Percentiles rank a stretch among this genome's conserved stretches.
Evolutionary conservation across 2,888 invertebrate species (phyloP).

Genomic region (Hirtodrosophila cameraria): DNA sequence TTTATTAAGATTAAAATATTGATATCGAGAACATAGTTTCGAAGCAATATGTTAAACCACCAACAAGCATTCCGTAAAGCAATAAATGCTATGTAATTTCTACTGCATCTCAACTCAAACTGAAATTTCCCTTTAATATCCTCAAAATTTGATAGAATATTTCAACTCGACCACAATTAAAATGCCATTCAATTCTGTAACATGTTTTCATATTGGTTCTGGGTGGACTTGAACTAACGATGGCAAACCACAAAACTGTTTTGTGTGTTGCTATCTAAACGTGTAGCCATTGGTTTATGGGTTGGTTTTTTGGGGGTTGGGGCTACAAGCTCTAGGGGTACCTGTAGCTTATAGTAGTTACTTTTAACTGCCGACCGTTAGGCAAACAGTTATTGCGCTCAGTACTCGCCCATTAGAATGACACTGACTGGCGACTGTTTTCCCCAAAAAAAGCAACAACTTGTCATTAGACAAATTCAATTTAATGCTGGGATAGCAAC

Average conservation of each 20-base stretch:
- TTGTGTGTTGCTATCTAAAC: conserved; percentile 24
- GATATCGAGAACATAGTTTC: too few relatives aligned
- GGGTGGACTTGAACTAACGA: conserved; percentile 5
- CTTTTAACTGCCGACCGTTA: conserved; percentile 72
- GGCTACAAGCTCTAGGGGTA: conserved; percentile 39
- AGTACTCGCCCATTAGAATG: conserved; percentile 74
- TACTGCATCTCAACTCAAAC: background rate
- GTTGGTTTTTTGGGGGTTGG: background rate
- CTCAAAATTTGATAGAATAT: conserved; percentile 26
- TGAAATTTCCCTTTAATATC: conserved; percentile 23
- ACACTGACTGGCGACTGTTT: conserved; percentile 37
- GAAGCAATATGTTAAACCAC: too few relatives aligned
- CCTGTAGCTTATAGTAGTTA: conserved; percentile 74
- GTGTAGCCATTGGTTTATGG: conserved; percentile 3
- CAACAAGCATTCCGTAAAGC: background rate
- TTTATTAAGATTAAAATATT: too few relatives aligned
- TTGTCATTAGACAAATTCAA: conserved; percentile 79
- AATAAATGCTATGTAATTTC: conserved; percentile 1
- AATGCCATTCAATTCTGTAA: conserved; percentile 58
- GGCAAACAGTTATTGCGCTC: conserved; percentile 74
- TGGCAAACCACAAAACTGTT: conserved; percentile 34
- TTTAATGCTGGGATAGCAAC: conserved; percentile 59
- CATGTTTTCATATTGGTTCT: conserved; percentile 35
- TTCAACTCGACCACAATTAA: conserved; percentile 63
- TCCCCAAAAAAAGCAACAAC: conserved; percentile 62